phyloP scores from a whole-genome alignment of 1,140 invertebrate species.

The Eurytemora carolleeae region DNA sequence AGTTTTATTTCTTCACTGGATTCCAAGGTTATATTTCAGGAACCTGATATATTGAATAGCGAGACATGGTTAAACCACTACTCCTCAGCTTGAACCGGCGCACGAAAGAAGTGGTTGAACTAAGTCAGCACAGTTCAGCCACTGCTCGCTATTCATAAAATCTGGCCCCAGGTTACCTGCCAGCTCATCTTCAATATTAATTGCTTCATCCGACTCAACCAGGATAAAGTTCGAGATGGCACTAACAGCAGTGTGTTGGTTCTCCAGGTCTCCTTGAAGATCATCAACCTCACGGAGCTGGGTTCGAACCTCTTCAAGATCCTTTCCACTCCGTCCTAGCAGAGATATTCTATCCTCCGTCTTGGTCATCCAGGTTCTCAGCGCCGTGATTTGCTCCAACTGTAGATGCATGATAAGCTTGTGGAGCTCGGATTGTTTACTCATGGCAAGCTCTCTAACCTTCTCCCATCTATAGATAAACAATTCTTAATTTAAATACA shows the following conservation, averaged over 20 bases:
- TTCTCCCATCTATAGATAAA: background rate
- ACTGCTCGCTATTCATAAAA: too few relatives aligned
- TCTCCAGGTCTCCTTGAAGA: background rate
- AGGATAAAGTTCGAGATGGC: background rate
- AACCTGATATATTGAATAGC: too few relatives aligned
- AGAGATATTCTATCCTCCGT: background rate
- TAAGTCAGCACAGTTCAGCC: too few relatives aligned
- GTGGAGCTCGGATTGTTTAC: background rate
- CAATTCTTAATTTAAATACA: background rate
- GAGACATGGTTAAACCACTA: too few relatives aligned
- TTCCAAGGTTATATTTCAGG: too few relatives aligned
- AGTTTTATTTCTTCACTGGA: too few relatives aligned
- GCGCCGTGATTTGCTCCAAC: background rate
- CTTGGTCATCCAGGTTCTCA: background rate
- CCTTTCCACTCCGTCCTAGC: background rate
- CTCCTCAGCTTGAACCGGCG: too few relatives aligned
- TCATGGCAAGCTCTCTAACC: background rate
- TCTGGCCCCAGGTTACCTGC: too few relatives aligned
- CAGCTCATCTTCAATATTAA: background rate
- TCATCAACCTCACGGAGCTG: background rate
- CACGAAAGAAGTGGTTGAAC: too few relatives aligned
- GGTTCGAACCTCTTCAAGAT: background rate
- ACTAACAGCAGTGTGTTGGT: background rate
- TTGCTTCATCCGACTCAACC: background rate
- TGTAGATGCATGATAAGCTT: background rate